Evolutionary conservation across 2,113 vertebrate genomes (phyloP).

Genomic region (Poeciliopsis prolifica): DNA sequence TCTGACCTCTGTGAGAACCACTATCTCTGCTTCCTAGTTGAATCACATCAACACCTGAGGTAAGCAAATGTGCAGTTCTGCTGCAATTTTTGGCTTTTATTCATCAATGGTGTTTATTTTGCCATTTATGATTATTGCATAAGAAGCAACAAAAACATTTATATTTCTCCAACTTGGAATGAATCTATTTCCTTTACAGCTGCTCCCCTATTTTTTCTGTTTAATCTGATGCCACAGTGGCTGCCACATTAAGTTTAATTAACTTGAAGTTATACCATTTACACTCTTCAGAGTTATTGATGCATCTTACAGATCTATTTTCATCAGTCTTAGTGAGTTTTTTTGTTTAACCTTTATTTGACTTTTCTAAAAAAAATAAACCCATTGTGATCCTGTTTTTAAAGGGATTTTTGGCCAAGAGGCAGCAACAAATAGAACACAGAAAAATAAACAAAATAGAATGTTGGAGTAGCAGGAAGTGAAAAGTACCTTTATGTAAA

Average conservation of each 20-base stretch:
- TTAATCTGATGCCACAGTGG: background rate
- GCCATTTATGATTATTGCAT: background rate
- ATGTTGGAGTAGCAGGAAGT: background rate
- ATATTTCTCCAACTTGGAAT: background rate
- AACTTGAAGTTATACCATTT: background rate
- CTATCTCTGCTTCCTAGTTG: slow-evolving; percentile 94
- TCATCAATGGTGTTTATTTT: background rate
- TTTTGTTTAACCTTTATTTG: no score
- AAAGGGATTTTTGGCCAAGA: no score
- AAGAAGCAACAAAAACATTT: background rate
- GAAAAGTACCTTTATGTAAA: no score
- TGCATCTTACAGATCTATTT: background rate
- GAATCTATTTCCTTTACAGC: background rate
- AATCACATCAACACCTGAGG: slow-evolving; percentile 94
- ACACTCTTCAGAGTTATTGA: background rate
- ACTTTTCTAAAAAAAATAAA: no score
- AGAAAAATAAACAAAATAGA: no score
- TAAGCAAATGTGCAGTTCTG: slow-evolving; percentile 49
- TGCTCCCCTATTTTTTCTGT: background rate
- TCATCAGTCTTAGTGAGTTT: background rate
- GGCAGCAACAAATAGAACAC: no score
- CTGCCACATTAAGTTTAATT: background rate
- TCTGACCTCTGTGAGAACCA: slow-evolving; percentile 93
- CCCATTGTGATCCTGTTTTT: no score
- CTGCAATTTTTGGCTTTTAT: background rate